These are phyloP conservation scores for Clinocottus analis DNA, from an alignment of 2,113 vertebrate species.

Conservation along the genomic window DNA sequence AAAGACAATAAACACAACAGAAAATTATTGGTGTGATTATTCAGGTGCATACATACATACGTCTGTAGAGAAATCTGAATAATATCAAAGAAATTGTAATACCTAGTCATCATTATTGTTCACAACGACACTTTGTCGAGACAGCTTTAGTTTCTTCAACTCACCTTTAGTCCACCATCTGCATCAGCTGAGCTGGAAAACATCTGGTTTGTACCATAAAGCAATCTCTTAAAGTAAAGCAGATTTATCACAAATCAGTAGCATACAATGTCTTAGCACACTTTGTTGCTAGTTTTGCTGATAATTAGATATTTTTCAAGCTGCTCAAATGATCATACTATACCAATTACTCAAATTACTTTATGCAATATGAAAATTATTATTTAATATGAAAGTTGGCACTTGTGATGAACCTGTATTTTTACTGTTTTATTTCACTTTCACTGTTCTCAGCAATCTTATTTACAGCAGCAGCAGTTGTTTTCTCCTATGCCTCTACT, in stretches of 20 bases:
- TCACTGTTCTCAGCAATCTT: neutral
- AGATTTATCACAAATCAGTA: conserved; percentile 37
- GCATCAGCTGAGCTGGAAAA: conserved; percentile 40
- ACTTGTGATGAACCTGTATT: neutral
- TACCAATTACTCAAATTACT: neutral
- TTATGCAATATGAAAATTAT: neutral
- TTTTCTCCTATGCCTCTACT: neutral
- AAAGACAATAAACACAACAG: neutral
- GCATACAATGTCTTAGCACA: conserved; percentile 16
- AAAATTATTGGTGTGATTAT: conserved; percentile 8
- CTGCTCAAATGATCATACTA: neutral
- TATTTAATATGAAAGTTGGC: too few relatives aligned
- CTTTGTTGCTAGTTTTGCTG: neutral
- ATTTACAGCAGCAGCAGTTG: neutral
- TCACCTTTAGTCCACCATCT: too few relatives aligned
- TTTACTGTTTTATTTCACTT: neutral
- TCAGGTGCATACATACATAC: neutral
- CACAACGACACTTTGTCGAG: conserved; percentile 2
- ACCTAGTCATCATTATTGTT: neutral
- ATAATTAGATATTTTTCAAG: conserved; percentile 13
- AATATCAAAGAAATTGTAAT: neutral
- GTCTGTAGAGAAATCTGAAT: neutral
- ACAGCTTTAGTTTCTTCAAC: too few relatives aligned
- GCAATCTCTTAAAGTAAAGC: conserved; percentile 18
- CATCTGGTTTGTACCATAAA: conserved; percentile 54